Evolutionary conservation across 2,888 invertebrate genomes (phyloP).

Genomic region (Pardosa pseudoannulata): DNA sequence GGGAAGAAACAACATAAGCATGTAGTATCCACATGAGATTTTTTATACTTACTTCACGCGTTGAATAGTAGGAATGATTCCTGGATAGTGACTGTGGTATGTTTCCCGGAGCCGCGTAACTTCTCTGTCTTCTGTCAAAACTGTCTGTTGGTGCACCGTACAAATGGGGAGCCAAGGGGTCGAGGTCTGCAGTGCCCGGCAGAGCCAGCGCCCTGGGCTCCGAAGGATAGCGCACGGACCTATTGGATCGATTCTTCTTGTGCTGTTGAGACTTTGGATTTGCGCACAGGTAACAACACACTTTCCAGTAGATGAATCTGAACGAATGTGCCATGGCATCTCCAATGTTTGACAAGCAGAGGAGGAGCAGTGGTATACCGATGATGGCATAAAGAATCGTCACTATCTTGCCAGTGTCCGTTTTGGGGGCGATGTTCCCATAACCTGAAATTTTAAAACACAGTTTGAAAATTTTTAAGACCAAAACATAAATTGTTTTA

Average conservation of each 20-base stretch:
- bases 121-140: conserved; percentile 37
- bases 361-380: conserved; percentile 94
- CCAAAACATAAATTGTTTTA: no score
- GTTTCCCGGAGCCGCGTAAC: neutral
- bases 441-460: conserved; percentile 86
- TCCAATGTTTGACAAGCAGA: conserved; percentile 95
- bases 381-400: conserved; percentile 97
- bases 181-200: neutral
- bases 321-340: conserved; percentile 96
- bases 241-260: conserved; percentile 78
- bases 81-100: conserved; percentile 35
- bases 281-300: conserved; percentile 91
- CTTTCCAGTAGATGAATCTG: conserved; percentile 93
- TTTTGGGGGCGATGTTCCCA: conserved; percentile 96
- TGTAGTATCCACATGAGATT: neutral
- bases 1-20: neutral
- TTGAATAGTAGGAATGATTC: conserved; percentile 30
- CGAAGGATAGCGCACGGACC: conserved; percentile 63
- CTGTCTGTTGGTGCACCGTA: conserved; percentile 29
- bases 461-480: no score
- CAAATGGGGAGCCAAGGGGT: neutral
- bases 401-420: conserved; percentile 93
- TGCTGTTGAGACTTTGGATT: conserved; percentile 80
- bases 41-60: conserved; percentile 35
- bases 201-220: conserved; percentile 35